phyloP scores from a whole-genome alignment of 2,797 vertebrate species.

The Microchirus variegatus region DNA sequence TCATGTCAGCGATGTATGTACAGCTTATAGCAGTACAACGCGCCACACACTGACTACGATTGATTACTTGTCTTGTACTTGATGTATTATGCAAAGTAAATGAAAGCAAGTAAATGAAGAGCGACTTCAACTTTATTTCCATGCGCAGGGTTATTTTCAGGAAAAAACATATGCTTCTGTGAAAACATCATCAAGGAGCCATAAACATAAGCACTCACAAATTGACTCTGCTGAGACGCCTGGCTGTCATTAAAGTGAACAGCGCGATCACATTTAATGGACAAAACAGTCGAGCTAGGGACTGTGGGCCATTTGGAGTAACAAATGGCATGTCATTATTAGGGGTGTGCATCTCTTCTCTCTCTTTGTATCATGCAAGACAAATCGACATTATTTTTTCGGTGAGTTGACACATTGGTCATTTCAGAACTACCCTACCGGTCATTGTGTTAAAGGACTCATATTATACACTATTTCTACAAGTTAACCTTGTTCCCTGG shows the following conservation, averaged over 20 bases:
- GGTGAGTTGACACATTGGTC: no score
- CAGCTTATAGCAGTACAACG: constrained; percentile 9
- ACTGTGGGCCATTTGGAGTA: no score
- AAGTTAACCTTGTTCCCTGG: no score
- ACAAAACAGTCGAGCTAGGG: no score
- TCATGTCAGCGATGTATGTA: constrained; percentile 27
- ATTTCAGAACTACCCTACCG: no score
- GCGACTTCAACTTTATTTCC: constrained; percentile 6
- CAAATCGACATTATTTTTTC: no score
- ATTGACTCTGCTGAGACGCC: not conserved
- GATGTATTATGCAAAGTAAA: constrained; percentile 8
- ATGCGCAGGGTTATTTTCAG: constrained; percentile 9
- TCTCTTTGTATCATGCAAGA: no score
- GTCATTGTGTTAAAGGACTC: no score
- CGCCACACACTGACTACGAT: not conserved
- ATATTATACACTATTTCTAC: no score
- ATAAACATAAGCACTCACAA: not conserved
- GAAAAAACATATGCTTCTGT: not conserved
- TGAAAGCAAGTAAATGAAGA: constrained; percentile 8
- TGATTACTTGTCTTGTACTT: constrained; percentile 1
- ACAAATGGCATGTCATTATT: no score
- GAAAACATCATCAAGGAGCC: not conserved
- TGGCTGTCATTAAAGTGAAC: not conserved
- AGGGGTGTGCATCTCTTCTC: no score
- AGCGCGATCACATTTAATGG: no score